A percentile compares a stretch with the other conserved stretches of the same genome.
These are phyloP conservation scores for Tetragonula carbonaria DNA, from an alignment of 2,888 invertebrate genomes.

Conservation along the genomic window DNA sequence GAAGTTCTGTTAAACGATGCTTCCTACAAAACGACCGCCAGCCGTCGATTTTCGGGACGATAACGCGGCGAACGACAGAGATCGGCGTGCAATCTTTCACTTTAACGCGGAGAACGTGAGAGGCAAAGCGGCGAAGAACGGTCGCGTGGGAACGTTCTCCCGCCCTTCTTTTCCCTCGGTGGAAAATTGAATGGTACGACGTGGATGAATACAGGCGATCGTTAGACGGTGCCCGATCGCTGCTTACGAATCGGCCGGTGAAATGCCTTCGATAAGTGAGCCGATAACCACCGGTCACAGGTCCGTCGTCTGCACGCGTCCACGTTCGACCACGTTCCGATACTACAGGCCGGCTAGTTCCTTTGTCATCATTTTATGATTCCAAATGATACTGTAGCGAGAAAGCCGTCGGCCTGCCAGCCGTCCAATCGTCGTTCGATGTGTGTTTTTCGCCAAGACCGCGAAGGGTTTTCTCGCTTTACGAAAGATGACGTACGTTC, in stretches of 20 bases:
- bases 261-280: slow-evolving; percentile 66
- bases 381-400: slow-evolving; percentile 11
- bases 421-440: neutral
- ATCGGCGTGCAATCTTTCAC: slow-evolving; percentile 62
- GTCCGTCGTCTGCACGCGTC: slow-evolving; percentile 44
- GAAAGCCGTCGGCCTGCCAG: slow-evolving; percentile 19
- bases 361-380: slow-evolving; percentile 35
- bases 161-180: slow-evolving; percentile 53
- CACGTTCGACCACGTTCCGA: neutral
- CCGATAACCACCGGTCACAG: slow-evolving; percentile 62
- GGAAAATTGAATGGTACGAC: slow-evolving; percentile 71
- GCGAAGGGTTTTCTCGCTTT: too few species aligned
- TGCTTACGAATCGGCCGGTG: slow-evolving; percentile 59
- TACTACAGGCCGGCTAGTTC: slow-evolving; percentile 4
- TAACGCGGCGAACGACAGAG: slow-evolving; percentile 47
- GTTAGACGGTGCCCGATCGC: slow-evolving; percentile 55
- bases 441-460: neutral
- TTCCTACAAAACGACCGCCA: neutral
- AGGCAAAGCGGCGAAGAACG: slow-evolving; percentile 50
- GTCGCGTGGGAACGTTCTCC: slow-evolving; percentile 70
- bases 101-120: slow-evolving; percentile 58
- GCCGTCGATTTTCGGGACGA: slow-evolving; percentile 14
- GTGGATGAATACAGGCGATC: slow-evolving; percentile 64
- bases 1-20: neutral
- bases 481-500: too few species aligned